These are phyloP conservation scores for Bucco capensis DNA, from an alignment of 2,113 vertebrate genomes.

Conservation along the genomic window DNA sequence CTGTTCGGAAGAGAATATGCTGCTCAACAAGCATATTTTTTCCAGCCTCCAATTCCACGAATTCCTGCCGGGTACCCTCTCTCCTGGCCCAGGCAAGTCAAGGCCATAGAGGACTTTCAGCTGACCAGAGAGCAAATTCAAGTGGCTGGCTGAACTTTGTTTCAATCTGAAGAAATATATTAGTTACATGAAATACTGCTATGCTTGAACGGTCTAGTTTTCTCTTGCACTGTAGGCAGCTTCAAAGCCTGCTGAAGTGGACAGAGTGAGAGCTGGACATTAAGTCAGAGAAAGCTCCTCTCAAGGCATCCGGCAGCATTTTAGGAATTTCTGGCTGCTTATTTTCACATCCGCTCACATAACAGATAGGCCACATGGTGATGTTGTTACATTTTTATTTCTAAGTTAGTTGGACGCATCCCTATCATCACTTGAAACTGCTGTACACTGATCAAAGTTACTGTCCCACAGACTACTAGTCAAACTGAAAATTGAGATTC, in stretches of 20 bases:
- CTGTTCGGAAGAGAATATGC: background rate
- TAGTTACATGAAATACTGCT: background rate
- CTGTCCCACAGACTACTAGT: fast-evolving
- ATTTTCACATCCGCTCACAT: background rate
- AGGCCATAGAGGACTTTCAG: background rate
- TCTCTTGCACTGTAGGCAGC: background rate
- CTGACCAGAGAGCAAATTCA: conserved; percentile 5
- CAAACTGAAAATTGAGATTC: background rate
- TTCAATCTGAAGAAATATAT: background rate
- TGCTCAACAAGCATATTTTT: background rate
- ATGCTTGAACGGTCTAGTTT: background rate
- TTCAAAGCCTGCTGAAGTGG: background rate
- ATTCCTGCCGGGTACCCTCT: background rate
- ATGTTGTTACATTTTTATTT: background rate
- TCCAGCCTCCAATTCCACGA: conserved; percentile 30
- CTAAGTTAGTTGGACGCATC: background rate
- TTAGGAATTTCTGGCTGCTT: background rate
- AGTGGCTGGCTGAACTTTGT: background rate
- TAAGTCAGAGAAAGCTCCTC: background rate
- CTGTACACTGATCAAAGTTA: background rate
- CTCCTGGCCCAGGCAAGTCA: background rate
- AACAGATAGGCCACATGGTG: background rate
- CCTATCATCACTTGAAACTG: background rate
- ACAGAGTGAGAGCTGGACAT: background rate
- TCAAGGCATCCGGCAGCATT: background rate